Evolutionary conservation across 1,140 invertebrate genomes (phyloP).

Genomic region (Anoplophora glabripennis): DNA sequence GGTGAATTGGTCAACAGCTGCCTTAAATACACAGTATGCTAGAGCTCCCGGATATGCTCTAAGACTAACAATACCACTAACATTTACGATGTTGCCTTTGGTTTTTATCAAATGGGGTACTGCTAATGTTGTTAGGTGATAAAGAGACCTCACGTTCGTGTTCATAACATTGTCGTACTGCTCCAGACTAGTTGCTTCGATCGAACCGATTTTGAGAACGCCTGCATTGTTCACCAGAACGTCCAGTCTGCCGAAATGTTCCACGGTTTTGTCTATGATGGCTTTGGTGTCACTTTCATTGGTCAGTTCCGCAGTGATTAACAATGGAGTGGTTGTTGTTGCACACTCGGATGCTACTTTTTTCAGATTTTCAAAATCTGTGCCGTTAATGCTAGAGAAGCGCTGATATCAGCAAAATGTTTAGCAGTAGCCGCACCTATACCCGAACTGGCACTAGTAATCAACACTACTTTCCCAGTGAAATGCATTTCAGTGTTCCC

Average conservation of each 20-base stretch:
- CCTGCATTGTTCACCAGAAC: conserved; percentile 86
- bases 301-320: conserved; percentile 64
- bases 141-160: conserved; percentile 78
- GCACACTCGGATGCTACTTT: conserved; percentile 59
- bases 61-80: conserved; percentile 82
- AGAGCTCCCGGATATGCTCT: conserved; percentile 71
- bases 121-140: conserved; percentile 77
- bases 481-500: conserved; percentile 45
- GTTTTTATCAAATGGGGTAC: conserved; percentile 76
- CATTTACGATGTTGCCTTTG: conserved; percentile 84
- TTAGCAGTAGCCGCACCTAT: conserved; percentile 73
- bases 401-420: conserved; percentile 65
- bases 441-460: conserved; percentile 74
- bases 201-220: conserved; percentile 74
- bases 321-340: conserved; percentile 48
- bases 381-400: conserved; percentile 58
- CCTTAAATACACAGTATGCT: conserved; percentile 84
- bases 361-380: conserved; percentile 64
- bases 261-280: conserved; percentile 66
- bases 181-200: conserved; percentile 76
- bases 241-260: conserved; percentile 68
- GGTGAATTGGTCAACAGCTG: conserved; percentile 86
- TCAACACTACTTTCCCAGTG: conserved; percentile 58
- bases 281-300: conserved; percentile 70
- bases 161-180: conserved; percentile 82